Base-by-base conservation (phyloP, 2,888 invertebrate genomes). In the Amphimallon solstitiale region DNA sequence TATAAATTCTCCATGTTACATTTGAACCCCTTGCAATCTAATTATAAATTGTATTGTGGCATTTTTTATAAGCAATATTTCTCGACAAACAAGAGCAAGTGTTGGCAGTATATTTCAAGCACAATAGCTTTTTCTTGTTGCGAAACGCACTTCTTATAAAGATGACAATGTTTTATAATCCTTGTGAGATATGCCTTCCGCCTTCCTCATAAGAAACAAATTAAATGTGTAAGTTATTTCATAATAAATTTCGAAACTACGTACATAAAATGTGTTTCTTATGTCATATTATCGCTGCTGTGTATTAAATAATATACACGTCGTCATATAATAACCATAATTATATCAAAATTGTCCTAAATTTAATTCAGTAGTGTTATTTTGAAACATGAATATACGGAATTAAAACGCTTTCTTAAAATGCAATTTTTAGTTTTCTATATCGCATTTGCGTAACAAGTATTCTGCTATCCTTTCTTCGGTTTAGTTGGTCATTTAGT, bases 11-110 rank as follows among this genome's bases (percentile, higher is more conserved):
- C 56, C 52, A 37, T 23, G 56, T 43, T 43, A 43, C 54, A 40
- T 56, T 56, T 56, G 56, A 43, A 56, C 56, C 56, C 56, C 43
- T 23, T 15, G 40, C 56, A 56, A 56, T 56, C 56, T 56, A 56
- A 56, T 56, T 56, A 56, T 56, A 56, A 56, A 56, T 56, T 56
- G 56, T 56, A 56, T 56, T 56, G 56, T 56, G 56, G 56, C 56
- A 56, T 56, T 56, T 56, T 52, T 56, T 56, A 56, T 56, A 56
- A 56, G 56, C 56, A 56, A 56, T 56, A 56, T 56, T 56, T 56
- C 56, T 56, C 56, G 40, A 56, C 56, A 40, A 56, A 56, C 56
- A 56, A 56, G 56, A 40, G 56, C 56, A 56, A 56, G 56, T 56
- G 56, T 56, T 56, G 56, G 56, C 56, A 56, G 56, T 56, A 56